Conservation (phyloP, 1,140 invertebrate species). For the Bombus polaris region DNA sequence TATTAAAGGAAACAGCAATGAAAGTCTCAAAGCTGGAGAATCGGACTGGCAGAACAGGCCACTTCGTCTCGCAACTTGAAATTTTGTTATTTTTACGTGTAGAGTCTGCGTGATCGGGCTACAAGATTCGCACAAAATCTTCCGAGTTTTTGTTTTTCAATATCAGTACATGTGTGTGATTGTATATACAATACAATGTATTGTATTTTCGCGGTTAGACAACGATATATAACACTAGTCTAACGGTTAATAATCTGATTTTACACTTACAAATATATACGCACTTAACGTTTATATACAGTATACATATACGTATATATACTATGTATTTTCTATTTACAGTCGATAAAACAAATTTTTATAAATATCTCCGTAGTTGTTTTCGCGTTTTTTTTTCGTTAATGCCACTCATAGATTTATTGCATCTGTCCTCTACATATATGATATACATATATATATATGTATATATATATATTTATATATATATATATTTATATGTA, state of each 20-base stretch:
- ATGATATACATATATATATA: not conserved
- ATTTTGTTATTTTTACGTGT: not conserved
- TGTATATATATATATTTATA: too few species aligned
- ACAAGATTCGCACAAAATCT: not conserved
- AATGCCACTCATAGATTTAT: conserved; percentile 39
- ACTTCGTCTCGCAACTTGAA: not conserved
- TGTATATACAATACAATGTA: too few species aligned
- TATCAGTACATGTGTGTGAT: not conserved
- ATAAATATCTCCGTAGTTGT: not conserved
- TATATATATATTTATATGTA: too few species aligned
- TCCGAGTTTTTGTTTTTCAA: not conserved
- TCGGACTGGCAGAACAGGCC: not conserved
- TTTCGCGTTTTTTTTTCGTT: not conserved
- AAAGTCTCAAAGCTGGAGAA: not conserved
- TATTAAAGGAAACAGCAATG: too few species aligned
- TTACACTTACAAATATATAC: not conserved
- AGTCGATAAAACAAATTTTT: conserved; percentile 21
- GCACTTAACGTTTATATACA: conserved; percentile 43
- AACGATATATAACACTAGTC: conserved; percentile 22
- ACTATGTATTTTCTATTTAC: conserved; percentile 23
- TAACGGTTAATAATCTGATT: conserved; percentile 28
- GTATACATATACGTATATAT: not conserved
- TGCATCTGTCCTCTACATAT: conserved; percentile 47
- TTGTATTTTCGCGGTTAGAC: not conserved
- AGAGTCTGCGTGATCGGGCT: not conserved